Base-by-base conservation (phyloP, 2,113 vertebrate genomes). In the Psittacus erithacus region DNA sequence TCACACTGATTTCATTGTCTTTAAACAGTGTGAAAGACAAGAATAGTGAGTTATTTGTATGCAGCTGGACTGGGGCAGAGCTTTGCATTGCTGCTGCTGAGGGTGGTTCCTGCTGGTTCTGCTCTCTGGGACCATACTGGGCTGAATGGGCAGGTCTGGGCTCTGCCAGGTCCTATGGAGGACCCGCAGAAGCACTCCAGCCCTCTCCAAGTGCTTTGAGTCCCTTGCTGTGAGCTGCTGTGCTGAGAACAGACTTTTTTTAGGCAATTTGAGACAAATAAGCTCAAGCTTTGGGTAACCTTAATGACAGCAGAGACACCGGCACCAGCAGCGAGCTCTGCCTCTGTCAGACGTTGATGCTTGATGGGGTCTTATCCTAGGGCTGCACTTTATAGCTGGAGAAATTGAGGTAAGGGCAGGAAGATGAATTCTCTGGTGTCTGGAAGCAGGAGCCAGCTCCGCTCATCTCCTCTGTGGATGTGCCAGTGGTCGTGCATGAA, bases 1-100 rank as follows among this genome's bases (percentile, higher is more conserved):
- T 13, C 39, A 39, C 41, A 6, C 50, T 43, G 83, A 84, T 94
- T 84, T 9, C 55, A 12, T 81, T 69, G 15, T 46, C 68, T 65
- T 38, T 27, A 43, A 75, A 79, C 27, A 38, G 59, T 59, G 0
- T 11, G 4, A 33, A 23, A 28, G 64, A 23, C n/a, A 9, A 47
- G 18, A 15, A 50, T 0, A 69, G 24, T 20, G 1, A 41, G 13
- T 59, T 3, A 13, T 17, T 29, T 16, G 13, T 17, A 1, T 6
- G 35, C 78, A 65, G 55, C 64, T 1, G 87, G 10, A n/a, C 23
- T 7, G 11, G 4, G 65, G 62, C 43, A 41, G 69, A 19, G 87
- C 52, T 67, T 52, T 16, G 76, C 11, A 1, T 35, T 11, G 1
- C 53, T 20, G 59, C 35, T 69, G 78, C 65, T 35, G 44, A 7